Conservation (phyloP, 1,140 invertebrate species). For the Apocrypta bakeri region DNA sequence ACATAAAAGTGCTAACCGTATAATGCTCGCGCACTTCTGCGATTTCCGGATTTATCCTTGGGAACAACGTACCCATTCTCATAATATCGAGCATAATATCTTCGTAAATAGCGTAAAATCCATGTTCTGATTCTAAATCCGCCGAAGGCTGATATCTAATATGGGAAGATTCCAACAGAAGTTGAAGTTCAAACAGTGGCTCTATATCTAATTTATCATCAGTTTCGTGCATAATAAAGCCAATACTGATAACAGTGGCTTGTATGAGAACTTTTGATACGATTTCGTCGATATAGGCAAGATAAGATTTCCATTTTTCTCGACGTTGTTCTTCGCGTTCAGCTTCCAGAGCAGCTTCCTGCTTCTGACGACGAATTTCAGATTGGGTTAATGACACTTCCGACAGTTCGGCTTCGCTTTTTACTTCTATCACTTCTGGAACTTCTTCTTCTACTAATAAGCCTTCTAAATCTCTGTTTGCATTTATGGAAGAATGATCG, state of each 20-base stretch:
- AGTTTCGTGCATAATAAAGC: slow-evolving; percentile 73
- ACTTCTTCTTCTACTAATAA: slow-evolving; percentile 35
- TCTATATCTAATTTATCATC: slow-evolving; percentile 62
- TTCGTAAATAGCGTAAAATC: slow-evolving; percentile 78
- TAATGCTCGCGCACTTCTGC: slow-evolving; percentile 59
- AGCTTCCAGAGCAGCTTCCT: slow-evolving; percentile 53
- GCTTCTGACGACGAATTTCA: slow-evolving; percentile 49
- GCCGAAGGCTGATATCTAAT: slow-evolving; percentile 80
- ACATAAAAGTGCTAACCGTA: too few species aligned
- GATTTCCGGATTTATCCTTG: slow-evolving; percentile 74
- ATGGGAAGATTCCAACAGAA: slow-evolving; percentile 78
- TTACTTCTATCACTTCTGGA: slow-evolving; percentile 32
- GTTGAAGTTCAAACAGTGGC: slow-evolving; percentile 78
- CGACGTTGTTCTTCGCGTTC: slow-evolving; percentile 58
- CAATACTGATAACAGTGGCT: slow-evolving; percentile 70
- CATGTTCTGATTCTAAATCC: slow-evolving; percentile 75
- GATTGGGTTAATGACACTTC: slow-evolving; percentile 54
- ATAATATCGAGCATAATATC: slow-evolving; percentile 78
- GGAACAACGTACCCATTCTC: slow-evolving; percentile 82
- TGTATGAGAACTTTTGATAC: slow-evolving; percentile 77
- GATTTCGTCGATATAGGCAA: slow-evolving; percentile 79
- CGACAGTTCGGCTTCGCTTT: slow-evolving; percentile 37
- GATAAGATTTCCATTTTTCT: slow-evolving; percentile 78
- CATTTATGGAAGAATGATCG: too few species aligned
- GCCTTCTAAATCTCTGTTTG: slow-evolving; percentile 26